phyloP scores from a whole-genome alignment of 2,113 vertebrate species.

The Phoxinus phoxinus region DNA sequence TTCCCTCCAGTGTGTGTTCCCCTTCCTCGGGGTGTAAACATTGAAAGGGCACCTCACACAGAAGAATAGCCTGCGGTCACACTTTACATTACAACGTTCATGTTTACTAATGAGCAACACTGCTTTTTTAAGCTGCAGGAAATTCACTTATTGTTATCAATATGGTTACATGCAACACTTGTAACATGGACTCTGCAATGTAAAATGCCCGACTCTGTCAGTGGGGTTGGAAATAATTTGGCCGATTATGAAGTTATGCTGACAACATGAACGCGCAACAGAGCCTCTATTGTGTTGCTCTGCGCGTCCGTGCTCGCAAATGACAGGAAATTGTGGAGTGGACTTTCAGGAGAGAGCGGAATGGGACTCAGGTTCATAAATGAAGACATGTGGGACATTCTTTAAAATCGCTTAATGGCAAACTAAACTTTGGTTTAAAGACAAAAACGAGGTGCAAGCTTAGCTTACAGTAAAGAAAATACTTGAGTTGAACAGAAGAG shows the following conservation, averaged over 20 bases:
- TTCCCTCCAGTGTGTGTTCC: slow-evolving; percentile 78
- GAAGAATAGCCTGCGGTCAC: slow-evolving; percentile 5
- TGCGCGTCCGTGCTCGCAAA: slow-evolving; percentile 64
- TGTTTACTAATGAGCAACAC: slow-evolving; percentile 5
- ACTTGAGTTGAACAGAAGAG: slow-evolving; percentile 74
- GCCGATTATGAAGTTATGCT: slow-evolving; percentile 71
- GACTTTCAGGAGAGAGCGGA: slow-evolving; percentile 64
- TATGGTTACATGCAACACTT: background rate
- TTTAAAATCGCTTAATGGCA: slow-evolving; percentile 75
- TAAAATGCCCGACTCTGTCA: slow-evolving; percentile 55
- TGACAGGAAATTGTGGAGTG: slow-evolving; percentile 74
- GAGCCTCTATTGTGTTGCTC: slow-evolving; percentile 74
- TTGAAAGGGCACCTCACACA: slow-evolving; percentile 62
- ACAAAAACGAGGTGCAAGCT: slow-evolving; percentile 71
- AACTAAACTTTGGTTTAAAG: slow-evolving; percentile 84
- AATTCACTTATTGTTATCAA: background rate
- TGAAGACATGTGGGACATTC: slow-evolving; percentile 73
- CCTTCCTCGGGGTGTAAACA: slow-evolving; percentile 79
- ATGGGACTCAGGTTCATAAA: slow-evolving; percentile 52
- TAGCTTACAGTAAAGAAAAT: slow-evolving; percentile 74
- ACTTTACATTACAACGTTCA: slow-evolving; percentile 7
- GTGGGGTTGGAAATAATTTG: slow-evolving; percentile 66
- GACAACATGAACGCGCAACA: slow-evolving; percentile 71
- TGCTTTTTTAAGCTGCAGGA: background rate
- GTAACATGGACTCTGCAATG: slow-evolving; percentile 40